Base-by-base conservation (phyloP, 2,888 invertebrate species). In the Aquatica leii region DNA sequence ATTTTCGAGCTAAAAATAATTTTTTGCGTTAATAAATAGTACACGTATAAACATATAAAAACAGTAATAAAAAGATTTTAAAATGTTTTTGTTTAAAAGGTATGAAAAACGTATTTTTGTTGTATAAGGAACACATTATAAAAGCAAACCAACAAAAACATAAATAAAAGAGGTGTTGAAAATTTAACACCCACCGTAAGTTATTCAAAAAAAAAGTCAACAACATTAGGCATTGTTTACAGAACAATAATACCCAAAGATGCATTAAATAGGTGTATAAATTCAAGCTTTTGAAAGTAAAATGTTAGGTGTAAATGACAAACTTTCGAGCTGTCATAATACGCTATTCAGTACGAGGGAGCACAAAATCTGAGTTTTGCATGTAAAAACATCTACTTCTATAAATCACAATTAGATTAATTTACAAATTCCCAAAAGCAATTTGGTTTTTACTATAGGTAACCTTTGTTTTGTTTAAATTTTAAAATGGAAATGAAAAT, bases 361-460 rank as follows among this genome's bases (percentile, higher is more conserved):
- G 17, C 18, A 20, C 18, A 17, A 46, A 46, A 46, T 46, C 18
- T 18, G 15, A 17, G 46, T 24, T 24, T 24, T 24, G 24, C 24
- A n/a, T 46, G 43, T 43, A 18, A 18, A 46, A 18, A 46, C 15
- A 46, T 18, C 46, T 18, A 3, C 18, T 5, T 17, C 46, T 18
- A 20, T 46, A 46, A 46, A 46, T 46, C 46, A 46, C 18, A 46
- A 46, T 46, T 46, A 46, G 46, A 46, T 46, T 46, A 46, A 46
- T 46, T 46, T 46, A 17, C 18, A 46, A 46, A 46, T 46, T 46
- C 46, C 46, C 46, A 11, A 46, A 46, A 46, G 46, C 46, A 46
- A 46, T 46, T 46, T 46, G 15, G 46, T 11, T 46, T 46, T 46
- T 46, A 46, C n/a, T 20, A 46, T 5, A 46, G 46, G 46, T 46